Evolutionary conservation across 2,113 vertebrate species (phyloP), one percentile per base, ranked within the genome.

Genomic region (Notiomystis cincta): DNA sequence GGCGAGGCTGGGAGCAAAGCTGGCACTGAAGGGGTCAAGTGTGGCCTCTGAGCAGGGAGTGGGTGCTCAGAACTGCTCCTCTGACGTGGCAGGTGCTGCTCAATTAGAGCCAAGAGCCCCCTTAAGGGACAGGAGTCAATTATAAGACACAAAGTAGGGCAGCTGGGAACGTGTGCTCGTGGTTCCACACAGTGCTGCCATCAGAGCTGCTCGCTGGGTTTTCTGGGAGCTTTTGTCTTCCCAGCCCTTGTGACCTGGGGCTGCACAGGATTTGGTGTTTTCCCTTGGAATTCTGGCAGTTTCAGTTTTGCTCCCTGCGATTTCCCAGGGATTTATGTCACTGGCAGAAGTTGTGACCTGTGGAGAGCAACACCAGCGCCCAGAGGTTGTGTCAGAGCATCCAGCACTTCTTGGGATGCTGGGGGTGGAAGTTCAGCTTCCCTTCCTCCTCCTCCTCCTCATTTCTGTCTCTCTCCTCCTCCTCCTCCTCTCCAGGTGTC

Each of bases 111-210:
- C 80, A 95, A 94, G 81, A 91, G 48, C 13, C 95, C 97, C 97
- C 98, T 97, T 70, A 90, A 97, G 97, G 98, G 94, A 97, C 95
- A 94, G 91, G 92, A 98, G 97, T 96, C 98, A 98, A 98, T 98
- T 98, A 94, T 75, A 89, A 85, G 92, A 50, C 85, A 92, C 77
- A 71, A 98, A 98, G 93, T 98, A 98, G 98, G 98, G 97, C 98
- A 97, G 89, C 89, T 82, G 93, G 82, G 96, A 88, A 93, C 95
- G 24, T 69, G 80, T 58, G 91, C 90, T 73, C 75, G 54, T 73
- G 77, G 77, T 93, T 95, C 73, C 82, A 73, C 87, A 86, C 80
- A 4, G 66, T 2, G 78, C 95, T 96, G 70, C 35, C 78, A 78
- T 64, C 85, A 35, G 71, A 83, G 37, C 51, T 96, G 42, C 64